Percentiles rank a stretch among this genome's conserved stretches.
Evolutionary conservation across 2,888 invertebrate genomes (phyloP).

Genomic region (Spialia ferax): DNA sequence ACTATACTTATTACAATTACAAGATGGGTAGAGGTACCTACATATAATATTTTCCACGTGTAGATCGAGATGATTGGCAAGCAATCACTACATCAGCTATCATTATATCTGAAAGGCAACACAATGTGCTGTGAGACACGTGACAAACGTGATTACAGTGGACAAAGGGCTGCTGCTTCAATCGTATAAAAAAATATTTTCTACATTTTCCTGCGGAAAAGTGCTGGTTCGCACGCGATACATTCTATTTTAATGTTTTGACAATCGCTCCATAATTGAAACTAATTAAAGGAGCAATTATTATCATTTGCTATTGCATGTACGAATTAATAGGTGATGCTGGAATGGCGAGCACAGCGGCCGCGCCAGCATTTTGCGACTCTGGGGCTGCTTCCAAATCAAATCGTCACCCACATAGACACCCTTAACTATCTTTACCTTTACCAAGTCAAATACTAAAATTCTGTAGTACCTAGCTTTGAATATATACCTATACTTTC

Average conservation of each 20-base stretch:
- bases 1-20: conserved; percentile 4
- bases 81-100: conserved; percentile 68
- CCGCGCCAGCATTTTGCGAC: conserved; percentile 2
- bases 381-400: too few species aligned
- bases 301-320: conserved; percentile 57
- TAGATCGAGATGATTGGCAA: conserved; percentile 64
- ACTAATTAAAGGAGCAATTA: conserved; percentile 71
- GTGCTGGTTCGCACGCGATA: conserved; percentile 79
- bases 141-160: conserved; percentile 68
- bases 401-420: too few species aligned
- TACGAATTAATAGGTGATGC: conserved; percentile 47
- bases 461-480: too few species aligned
- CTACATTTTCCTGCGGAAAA: conserved; percentile 75
- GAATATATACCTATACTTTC: too few species aligned
- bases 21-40: conserved; percentile 53
- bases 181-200: conserved; percentile 66
- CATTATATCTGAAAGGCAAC: conserved; percentile 64
- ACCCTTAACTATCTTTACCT: too few species aligned
- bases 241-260: conserved; percentile 82
- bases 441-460: too few species aligned
- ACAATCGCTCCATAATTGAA: conserved; percentile 76
- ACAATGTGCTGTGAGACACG: conserved; percentile 69
- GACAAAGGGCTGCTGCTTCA: conserved; percentile 68
- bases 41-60: conserved; percentile 45
- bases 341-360: not conserved